These are phyloP conservation scores for Agelastica alni DNA, from an alignment of 2,888 invertebrate species.

Conservation along the genomic window DNA sequence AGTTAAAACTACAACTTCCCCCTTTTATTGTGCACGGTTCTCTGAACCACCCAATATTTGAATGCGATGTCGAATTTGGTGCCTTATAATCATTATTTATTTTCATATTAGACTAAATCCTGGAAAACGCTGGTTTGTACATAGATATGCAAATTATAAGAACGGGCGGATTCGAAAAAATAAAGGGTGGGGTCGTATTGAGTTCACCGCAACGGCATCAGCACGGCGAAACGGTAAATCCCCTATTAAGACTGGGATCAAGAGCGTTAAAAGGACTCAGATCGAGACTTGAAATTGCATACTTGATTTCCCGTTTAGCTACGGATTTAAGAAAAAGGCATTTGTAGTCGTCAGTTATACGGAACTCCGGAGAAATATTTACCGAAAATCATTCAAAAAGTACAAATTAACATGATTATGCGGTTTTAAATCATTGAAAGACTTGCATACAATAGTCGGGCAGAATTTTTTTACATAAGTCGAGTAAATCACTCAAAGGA, in stretches of 20 bases:
- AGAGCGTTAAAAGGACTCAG: constrained; percentile 42
- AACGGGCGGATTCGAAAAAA: constrained; percentile 6
- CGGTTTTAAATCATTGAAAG: too few relatives aligned
- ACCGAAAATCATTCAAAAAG: too few relatives aligned
- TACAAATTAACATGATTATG: too few relatives aligned
- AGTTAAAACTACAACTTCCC: too few relatives aligned
- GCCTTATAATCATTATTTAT: constrained; percentile 17
- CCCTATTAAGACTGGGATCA: constrained; percentile 44
- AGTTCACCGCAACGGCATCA: constrained; percentile 8
- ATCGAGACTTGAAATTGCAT: constrained; percentile 45
- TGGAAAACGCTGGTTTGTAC: constrained; percentile 5
- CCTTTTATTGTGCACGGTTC: too few relatives aligned
- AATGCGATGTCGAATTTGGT: too few relatives aligned
- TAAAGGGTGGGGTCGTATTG: constrained; percentile 4
- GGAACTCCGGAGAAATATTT: background rate
- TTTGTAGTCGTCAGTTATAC: constrained; percentile 4
- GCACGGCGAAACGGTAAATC: constrained; percentile 28
- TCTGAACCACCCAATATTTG: too few relatives aligned
- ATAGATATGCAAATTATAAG: constrained; percentile 16
- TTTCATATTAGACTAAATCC: constrained; percentile 3
- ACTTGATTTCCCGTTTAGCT: constrained; percentile 47
- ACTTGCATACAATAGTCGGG: too few relatives aligned
- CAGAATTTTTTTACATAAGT: too few relatives aligned
- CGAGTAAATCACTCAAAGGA: too few relatives aligned
- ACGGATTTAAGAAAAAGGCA: constrained; percentile 14